phyloP scores from a whole-genome alignment of 1,140 invertebrate genomes.

The Chelonus insularis region DNA sequence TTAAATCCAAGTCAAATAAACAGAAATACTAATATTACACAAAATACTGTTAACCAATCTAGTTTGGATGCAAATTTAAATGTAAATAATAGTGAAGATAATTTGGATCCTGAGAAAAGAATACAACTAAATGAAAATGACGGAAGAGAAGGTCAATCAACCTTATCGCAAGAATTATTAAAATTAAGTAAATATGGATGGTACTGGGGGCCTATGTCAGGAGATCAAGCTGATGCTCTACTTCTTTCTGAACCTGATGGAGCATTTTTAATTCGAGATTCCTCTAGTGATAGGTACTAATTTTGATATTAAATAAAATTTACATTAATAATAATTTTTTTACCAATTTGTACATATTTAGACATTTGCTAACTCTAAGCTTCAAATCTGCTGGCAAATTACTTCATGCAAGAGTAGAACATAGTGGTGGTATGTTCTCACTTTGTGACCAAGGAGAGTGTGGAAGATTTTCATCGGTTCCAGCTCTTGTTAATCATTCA shows the following conservation, averaged over 20 bases:
- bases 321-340: not conserved
- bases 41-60: no score
- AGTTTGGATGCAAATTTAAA: no score
- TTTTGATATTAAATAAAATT: constrained; percentile 6
- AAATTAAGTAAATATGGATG: constrained; percentile 67
- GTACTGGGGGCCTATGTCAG: constrained; percentile 70
- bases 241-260: constrained; percentile 67
- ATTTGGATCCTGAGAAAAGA: not conserved
- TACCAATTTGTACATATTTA: no score
- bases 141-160: constrained; percentile 9
- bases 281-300: constrained; percentile 68
- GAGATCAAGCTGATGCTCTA: constrained; percentile 67
- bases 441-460: constrained; percentile 69
- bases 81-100: no score
- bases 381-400: constrained; percentile 76
- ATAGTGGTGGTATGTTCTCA: constrained; percentile 69
- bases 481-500: constrained; percentile 72
- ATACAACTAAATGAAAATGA: not conserved
- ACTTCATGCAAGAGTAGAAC: constrained; percentile 72
- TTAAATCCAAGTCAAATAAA: no score
- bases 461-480: constrained; percentile 69
- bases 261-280: constrained; percentile 77
- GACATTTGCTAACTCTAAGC: constrained; percentile 70
- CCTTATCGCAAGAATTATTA: constrained; percentile 62
- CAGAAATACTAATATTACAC: no score